These are phyloP conservation scores for Amphilophus citrinellus DNA, from an alignment of 2,113 vertebrate species.

Conservation along the genomic window DNA sequence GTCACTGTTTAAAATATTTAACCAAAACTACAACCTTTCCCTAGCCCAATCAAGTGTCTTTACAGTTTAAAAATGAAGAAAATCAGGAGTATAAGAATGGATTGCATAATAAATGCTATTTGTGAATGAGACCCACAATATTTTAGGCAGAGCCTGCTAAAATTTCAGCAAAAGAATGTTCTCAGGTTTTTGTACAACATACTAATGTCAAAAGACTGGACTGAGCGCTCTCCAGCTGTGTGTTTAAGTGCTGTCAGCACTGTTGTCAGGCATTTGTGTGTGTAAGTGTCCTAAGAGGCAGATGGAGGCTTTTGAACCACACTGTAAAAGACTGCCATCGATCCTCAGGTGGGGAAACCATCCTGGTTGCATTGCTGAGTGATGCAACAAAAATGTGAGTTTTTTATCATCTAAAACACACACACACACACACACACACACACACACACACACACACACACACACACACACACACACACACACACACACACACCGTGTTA, in stretches of 20 bases:
- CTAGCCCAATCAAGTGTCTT: background rate
- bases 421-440: background rate
- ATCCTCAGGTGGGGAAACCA: conserved; percentile 41
- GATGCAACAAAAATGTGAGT: conserved; percentile 28
- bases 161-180: conserved; percentile 2
- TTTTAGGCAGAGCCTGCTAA: background rate
- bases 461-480: no score
- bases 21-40: background rate
- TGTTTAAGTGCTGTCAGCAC: conserved; percentile 36
- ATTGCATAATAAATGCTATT: background rate
- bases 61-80: background rate
- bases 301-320: conserved; percentile 53
- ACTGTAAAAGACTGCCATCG: conserved; percentile 56
- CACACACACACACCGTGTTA: background rate
- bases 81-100: background rate
- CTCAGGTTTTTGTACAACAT: conserved; percentile 5
- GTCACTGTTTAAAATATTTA: background rate
- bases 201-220: conserved; percentile 18
- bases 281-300: conserved; percentile 23
- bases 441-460: background rate
- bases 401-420: conserved; percentile 21
- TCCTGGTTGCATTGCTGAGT: conserved; percentile 13
- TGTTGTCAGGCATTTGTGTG: conserved; percentile 23
- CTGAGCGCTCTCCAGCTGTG: conserved; percentile 60
- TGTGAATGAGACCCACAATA: background rate